These are phyloP conservation scores for Machaerirhynchus nigripectus DNA, from an alignment of 2,113 vertebrate species.

Conservation along the genomic window DNA sequence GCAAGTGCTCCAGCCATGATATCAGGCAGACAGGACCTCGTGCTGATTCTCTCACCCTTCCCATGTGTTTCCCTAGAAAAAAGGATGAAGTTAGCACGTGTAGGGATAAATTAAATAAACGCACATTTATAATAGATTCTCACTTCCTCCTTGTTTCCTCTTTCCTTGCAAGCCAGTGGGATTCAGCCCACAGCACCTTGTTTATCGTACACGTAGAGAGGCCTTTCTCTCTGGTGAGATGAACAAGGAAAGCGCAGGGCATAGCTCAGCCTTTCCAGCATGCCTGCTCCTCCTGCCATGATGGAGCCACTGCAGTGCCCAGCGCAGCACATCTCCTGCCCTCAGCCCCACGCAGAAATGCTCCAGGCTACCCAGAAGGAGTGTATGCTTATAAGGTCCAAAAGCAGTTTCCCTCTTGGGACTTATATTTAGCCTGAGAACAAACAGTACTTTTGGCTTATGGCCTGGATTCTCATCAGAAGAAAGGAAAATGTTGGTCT, in stretches of 20 bases:
- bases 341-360: background rate
- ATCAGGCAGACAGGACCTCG: background rate
- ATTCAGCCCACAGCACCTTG: background rate
- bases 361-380: background rate
- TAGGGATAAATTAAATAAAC: background rate
- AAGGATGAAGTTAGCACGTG: background rate
- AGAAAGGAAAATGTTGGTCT: background rate
- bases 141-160: background rate
- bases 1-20: background rate
- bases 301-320: background rate
- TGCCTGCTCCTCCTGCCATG: fast-evolving
- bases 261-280: background rate
- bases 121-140: background rate
- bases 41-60: background rate
- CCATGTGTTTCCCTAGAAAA: background rate
- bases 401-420: background rate
- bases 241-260: background rate
- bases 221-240: background rate
- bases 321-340: background rate
- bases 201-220: background rate
- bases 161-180: background rate
- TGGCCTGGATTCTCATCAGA: background rate
- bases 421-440: constrained; percentile 2
- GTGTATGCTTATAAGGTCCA: background rate
- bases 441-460: background rate